Evolutionary conservation across 2,888 invertebrate genomes (phyloP).

Genomic region (Clanis bilineata): DNA sequence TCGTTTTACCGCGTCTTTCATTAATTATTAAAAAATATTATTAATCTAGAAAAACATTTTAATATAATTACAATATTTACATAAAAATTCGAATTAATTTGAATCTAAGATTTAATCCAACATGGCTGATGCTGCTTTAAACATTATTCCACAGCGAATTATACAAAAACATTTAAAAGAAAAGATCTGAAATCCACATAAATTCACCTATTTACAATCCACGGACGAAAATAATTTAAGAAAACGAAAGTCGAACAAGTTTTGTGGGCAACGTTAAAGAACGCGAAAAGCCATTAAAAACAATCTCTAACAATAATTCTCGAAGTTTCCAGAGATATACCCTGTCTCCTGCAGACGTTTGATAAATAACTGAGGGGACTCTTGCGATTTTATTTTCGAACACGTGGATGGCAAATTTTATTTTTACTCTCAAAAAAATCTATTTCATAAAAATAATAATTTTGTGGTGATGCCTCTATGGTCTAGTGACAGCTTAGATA

Average conservation of each 20-base stretch:
- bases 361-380: conserved; percentile 39
- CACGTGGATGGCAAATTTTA: background rate
- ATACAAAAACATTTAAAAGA: background rate
- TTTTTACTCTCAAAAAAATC: background rate
- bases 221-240: conserved; percentile 12
- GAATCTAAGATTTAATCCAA: too few species aligned
- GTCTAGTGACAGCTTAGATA: too few species aligned
- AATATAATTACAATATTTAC: too few species aligned
- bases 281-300: conserved; percentile 61
- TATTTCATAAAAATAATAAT: too few species aligned
- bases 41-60: too few species aligned
- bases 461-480: background rate
- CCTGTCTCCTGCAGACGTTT: conserved; percentile 48
- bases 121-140: background rate
- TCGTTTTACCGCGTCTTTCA: too few species aligned
- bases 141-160: background rate
- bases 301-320: conserved; percentile 63
- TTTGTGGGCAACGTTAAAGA: conserved; percentile 10
- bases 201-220: background rate
- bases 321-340: conserved; percentile 33
- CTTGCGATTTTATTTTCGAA: background rate
- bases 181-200: background rate
- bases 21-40: too few species aligned
- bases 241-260: conserved; percentile 14
- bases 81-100: too few species aligned